Base-by-base conservation (phyloP, 2,888 invertebrate genomes). In the Noctua comes region DNA sequence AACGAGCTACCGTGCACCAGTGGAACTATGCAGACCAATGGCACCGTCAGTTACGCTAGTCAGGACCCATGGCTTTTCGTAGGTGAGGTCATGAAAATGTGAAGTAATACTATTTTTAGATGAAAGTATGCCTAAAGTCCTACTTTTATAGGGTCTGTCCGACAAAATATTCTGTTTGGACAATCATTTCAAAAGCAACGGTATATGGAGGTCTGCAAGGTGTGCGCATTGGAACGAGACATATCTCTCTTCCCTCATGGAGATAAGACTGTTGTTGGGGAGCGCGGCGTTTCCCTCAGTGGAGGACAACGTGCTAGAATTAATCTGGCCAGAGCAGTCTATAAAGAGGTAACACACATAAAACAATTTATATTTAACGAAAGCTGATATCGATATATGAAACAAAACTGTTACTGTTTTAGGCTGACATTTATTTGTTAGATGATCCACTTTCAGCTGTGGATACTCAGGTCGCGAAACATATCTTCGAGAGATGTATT, bases 131-230 rank as follows among this genome's bases (percentile, higher is more conserved):
- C 18, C 18, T 18, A 64, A 36, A 31, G 31, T 64, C 5, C 31
- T 3, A 31, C n/a, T 75, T 69, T 85, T 79, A 8, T 81, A 95
- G 97, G 98, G 11, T 98, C 98, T 40, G 98, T 99, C 0, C 97
- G 98, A 21, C 99, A 99, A 92, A 99, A 99, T 92, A 99, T 99
- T 88, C 94, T 99, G 0, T 99, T 99, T 93, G 99, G 99, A 0
- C 97, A 97, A 91, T 97, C 97, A 84, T 98, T 97, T 96, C 97
- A 92, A 73, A 96, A 94, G 79, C 82, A 94, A 21, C 97, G 97
- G 36, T 98, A 97, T 89, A 98, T 97, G 94, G 97, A 97, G 92
- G 98, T 98, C 31, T 96, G 99, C 54, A 97, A 97, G 90, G 98
- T 97, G 0, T 98, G 98, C 92, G 98, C 98, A 21, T 95, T 98